Base-by-base conservation (phyloP, 1,140 invertebrate species). In the Temnothorax longispinosus region DNA sequence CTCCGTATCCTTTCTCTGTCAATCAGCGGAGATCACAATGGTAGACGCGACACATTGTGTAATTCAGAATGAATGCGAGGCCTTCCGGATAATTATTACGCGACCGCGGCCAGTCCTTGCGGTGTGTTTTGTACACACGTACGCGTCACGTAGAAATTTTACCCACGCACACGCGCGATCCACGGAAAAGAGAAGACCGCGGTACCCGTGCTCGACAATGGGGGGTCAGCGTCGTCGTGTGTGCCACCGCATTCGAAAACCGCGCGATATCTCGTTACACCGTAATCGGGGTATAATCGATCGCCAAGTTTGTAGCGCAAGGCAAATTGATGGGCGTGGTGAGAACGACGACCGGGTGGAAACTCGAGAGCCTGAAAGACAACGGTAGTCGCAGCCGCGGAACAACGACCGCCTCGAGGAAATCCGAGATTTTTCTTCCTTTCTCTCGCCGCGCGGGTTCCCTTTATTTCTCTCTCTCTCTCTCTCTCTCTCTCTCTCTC, bases 371-470 rank as follows among this genome's bases (percentile, higher is more conserved):
- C 54, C 54, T 75, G 54, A 89, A 87, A 85, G 90, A 90, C 88
- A 91, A 89, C 72, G 87, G 74, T 74, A 62, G 21, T 72, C 71
- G 65, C 56, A 78, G 38, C 38, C 64, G 76, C 67, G 58, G 80
- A 87, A 76, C 84, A 58, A 65, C 47, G 82, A 78, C 69, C 41
- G 56, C 69, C 27, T 71, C 75, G 69, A 85, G 90, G 91, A 90
- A 93, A 93, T 90, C 86, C 80, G 92, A 93, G 92, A 92, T 88
- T 93, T 93, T 93, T 92, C 89, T 87, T 92, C 87, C 88, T 92
- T 88, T 87, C 85, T 54, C 18, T 54, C 18, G 15, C 15, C 52
- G 8, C 4, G 3, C 13, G 3, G 11, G 1, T 15, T 13, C 47
- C 10, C 47, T 50, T 13, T 11, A 3, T 15, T 13, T 13, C 13